Percentiles rank a stretch among this genome's conserved stretches.
Evolutionary conservation across 2,888 invertebrate species (phyloP).

Genomic region (Drosophila meridiana): DNA sequence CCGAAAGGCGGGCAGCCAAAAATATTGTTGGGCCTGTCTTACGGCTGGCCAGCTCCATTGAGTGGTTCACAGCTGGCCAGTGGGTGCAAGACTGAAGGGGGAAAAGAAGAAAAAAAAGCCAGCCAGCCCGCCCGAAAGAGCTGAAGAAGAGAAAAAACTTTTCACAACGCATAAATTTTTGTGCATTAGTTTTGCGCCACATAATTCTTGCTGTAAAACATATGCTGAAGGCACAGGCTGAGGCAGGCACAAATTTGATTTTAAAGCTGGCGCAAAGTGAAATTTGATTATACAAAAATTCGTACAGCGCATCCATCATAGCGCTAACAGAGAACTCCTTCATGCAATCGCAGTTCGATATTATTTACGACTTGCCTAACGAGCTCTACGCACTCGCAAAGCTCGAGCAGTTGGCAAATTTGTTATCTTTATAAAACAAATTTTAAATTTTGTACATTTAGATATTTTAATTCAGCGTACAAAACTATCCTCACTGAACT

Average conservation of each 20-base stretch:
- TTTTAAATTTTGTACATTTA: not conserved
- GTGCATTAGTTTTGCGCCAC: constrained; percentile 77
- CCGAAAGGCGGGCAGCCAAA: constrained; percentile 27
- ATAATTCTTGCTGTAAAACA: constrained; percentile 71
- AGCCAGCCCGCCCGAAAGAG: not conserved
- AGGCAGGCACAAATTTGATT: constrained; percentile 66
- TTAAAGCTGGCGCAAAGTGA: constrained; percentile 71
- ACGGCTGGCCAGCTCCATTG: constrained; percentile 57
- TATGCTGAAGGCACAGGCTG: constrained; percentile 57
- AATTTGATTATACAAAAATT: constrained; percentile 69
- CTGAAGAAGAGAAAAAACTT: constrained; percentile 51
- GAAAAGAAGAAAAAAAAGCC: not conserved
- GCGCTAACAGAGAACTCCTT: constrained; percentile 17
- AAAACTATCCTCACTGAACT: not conserved
- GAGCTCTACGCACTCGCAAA: not conserved
- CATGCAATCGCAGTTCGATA: constrained; percentile 4
- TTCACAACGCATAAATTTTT: constrained; percentile 76
- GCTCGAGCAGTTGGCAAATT: not conserved
- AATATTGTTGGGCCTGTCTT: constrained; percentile 69
- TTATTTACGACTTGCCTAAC: constrained; percentile 1
- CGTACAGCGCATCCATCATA: constrained; percentile 21
- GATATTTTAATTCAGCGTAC: not conserved
- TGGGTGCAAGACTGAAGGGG: constrained; percentile 27
- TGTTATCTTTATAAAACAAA: not conserved
- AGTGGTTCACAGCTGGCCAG: constrained; percentile 64